Evolutionary conservation across 2,113 vertebrate species (phyloP).

Genomic region (Neolamprologus fasciatus): DNA sequence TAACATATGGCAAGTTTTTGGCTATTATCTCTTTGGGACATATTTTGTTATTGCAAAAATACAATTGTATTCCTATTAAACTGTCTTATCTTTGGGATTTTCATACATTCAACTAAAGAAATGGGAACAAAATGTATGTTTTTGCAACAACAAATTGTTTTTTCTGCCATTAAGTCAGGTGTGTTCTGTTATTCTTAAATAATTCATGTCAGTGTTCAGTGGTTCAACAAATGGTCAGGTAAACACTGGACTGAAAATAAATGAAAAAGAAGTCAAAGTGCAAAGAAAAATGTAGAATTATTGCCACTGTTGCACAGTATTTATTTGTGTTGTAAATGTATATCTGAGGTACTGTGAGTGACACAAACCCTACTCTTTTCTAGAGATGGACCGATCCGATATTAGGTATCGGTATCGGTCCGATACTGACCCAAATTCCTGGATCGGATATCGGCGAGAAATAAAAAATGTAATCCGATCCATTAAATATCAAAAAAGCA

Average conservation of each 20-base stretch:
- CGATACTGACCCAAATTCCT: too few relatives aligned
- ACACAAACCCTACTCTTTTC: neutral
- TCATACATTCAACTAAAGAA: neutral
- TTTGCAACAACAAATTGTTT: neutral
- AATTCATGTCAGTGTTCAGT: neutral
- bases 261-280: neutral
- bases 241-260: neutral
- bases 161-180: neutral
- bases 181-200: neutral
- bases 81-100: neutral
- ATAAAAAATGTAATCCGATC: too few relatives aligned
- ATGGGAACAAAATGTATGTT: neutral
- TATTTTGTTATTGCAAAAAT: neutral
- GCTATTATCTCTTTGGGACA: neutral
- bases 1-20: rapidly evolving
- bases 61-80: neutral
- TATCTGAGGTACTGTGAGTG: neutral
- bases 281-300: neutral
- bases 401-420: too few relatives aligned
- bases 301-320: neutral
- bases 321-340: neutral
- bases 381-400: too few relatives aligned
- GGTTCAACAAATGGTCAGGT: neutral
- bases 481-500: too few relatives aligned
- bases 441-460: too few relatives aligned